Percentiles rank a stretch among this genome's conserved stretches.
These are phyloP conservation scores for Natator depressus DNA, from an alignment of 2,113 vertebrate genomes.

Conservation along the genomic window DNA sequence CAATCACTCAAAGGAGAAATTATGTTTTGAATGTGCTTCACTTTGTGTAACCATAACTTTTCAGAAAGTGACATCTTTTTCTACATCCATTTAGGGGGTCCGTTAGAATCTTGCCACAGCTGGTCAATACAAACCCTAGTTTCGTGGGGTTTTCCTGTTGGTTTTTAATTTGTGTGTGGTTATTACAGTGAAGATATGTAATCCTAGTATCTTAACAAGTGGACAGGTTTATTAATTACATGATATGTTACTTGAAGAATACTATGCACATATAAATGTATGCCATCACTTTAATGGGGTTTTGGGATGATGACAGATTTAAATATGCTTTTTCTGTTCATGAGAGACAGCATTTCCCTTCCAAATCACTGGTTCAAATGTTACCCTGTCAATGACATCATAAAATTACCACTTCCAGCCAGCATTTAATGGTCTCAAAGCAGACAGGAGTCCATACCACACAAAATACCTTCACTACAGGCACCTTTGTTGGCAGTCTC, in stretches of 20 bases:
- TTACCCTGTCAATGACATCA: background rate
- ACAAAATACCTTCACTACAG: background rate
- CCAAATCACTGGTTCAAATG: background rate
- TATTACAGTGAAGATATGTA: background rate
- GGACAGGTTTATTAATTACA: background rate
- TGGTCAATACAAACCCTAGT: background rate
- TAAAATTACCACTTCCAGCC: background rate
- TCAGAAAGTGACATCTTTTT: background rate
- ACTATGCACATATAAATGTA: background rate
- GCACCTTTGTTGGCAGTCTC: background rate
- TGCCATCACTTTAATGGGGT: background rate
- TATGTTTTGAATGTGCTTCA: background rate
- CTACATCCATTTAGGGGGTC: background rate
- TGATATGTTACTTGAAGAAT: background rate
- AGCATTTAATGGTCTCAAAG: background rate
- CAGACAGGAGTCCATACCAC: background rate
- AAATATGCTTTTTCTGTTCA: background rate
- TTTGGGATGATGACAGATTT: background rate
- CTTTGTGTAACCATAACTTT: background rate
- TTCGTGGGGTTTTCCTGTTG: background rate
- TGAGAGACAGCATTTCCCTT: background rate
- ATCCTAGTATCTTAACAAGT: background rate
- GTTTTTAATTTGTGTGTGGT: background rate
- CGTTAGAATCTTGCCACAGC: background rate
- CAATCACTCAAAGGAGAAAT: background rate